A percentile compares a stretch with the other conserved stretches of the same genome.
phyloP scores from a whole-genome alignment of 2,113 vertebrate genomes.

The Prochilodus magdalenae region DNA sequence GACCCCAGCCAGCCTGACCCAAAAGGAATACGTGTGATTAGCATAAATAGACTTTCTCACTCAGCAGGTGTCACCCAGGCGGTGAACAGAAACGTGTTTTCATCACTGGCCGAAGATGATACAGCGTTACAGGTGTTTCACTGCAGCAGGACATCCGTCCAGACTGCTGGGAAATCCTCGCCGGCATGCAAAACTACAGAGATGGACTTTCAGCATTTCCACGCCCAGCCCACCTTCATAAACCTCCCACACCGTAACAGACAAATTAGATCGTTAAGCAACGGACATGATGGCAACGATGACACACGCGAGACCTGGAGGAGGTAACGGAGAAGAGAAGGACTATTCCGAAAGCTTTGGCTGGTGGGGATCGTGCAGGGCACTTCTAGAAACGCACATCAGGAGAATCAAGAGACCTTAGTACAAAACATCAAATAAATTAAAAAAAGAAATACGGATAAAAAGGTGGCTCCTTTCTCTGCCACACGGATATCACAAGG shows the following conservation, averaged over 20 bases:
- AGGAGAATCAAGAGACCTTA: background rate
- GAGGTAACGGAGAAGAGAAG: background rate
- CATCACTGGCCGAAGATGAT: constrained; percentile 13
- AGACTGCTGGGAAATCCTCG: constrained; percentile 24
- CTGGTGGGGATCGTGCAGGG: constrained; percentile 5
- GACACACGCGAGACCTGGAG: constrained; percentile 8
- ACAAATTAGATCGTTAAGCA: constrained; percentile 1
- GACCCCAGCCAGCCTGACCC: background rate
- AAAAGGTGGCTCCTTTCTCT: constrained; percentile 11
- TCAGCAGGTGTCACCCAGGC: background rate
- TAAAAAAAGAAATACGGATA: constrained; percentile 34
- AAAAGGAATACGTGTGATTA: background rate
- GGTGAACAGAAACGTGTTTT: background rate
- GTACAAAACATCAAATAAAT: constrained; percentile 47
- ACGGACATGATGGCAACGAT: background rate
- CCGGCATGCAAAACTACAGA: constrained; percentile 48
- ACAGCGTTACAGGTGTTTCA: constrained; percentile 14
- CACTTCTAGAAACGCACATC: background rate
- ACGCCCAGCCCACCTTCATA: constrained; percentile 14
- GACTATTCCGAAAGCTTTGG: constrained; percentile 7
- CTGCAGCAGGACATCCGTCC: constrained; percentile 20
- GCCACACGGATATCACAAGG: constrained; percentile 31
- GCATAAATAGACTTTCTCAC: background rate
- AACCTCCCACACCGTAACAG: constrained; percentile 20
- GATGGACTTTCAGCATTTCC: constrained; percentile 2